Percentiles rank a stretch among this genome's conserved stretches.
Evolutionary conservation across 2,797 vertebrate genomes (phyloP).

Genomic region (Tarsius wallacei): DNA sequence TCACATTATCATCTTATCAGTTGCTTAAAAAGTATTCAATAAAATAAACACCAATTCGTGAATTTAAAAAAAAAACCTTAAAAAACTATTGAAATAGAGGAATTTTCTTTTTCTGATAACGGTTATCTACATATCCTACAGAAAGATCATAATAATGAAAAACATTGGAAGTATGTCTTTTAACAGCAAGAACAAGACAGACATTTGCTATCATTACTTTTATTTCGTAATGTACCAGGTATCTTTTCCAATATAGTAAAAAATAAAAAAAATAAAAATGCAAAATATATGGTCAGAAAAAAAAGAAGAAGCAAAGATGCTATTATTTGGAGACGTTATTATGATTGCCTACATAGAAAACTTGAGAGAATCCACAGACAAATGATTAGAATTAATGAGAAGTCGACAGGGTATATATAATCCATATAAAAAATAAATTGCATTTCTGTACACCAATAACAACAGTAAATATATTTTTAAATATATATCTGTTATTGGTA

Average conservation of each 20-base stretch:
- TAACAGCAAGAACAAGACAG: conserved; percentile 34
- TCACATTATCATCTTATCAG: conserved; percentile 20
- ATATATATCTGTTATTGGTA: neutral
- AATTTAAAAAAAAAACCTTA: neutral
- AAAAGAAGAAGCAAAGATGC: neutral
- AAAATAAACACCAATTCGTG: conserved; percentile 41
- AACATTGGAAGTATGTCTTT: conserved; percentile 13
- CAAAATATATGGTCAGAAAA: neutral
- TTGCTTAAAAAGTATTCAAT: neutral
- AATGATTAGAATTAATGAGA: conserved; percentile 67
- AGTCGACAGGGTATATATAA: neutral
- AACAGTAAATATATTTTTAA: conserved; percentile 36
- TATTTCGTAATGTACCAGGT: neutral
- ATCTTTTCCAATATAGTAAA: neutral
- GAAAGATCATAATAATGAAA: conserved; percentile 8
- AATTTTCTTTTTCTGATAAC: conserved; percentile 26
- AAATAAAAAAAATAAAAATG: neutral
- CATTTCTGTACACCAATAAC: conserved; percentile 4
- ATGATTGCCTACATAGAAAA: neutral
- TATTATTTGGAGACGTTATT: conserved; percentile 21
- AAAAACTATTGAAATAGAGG: neutral
- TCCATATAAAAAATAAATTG: conserved; percentile 50
- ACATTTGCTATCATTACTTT: neutral
- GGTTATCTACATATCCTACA: neutral
- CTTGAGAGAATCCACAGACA: conserved; percentile 14